Base-by-base conservation (phyloP, 2,113 vertebrate genomes). In the Boleophthalmus pectinirostris region DNA sequence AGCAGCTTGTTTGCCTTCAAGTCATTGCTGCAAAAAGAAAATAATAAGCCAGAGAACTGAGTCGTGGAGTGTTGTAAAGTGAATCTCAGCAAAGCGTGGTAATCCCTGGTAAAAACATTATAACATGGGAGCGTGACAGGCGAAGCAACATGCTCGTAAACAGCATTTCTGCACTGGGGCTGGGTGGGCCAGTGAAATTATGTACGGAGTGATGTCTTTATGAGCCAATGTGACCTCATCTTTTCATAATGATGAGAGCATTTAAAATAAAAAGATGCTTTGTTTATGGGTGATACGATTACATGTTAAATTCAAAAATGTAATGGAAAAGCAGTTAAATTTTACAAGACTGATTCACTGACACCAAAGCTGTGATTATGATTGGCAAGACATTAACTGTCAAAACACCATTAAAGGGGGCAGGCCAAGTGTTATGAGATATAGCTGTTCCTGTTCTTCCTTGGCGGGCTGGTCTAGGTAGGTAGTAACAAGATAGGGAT, bases 1-100 rank as follows among this genome's bases (percentile, higher is more conserved):
- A 82, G 70, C 77, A 70, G 72, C 56, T 79, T 85, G 74, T 84
- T 90, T 75, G 76, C 69, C 51, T 84, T 77, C 46, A 43, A 80
- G 57, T 78, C 70, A 84, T 70, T 61, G 45, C 68, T 57, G 53
- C 43, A 66, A 24, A 75, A 66, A 74, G 74, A 64, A 76, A 35
- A 75, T 16, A 53, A 69, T 56, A 79, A 77, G 51, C 63, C 21
- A 13, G 57, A 61, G 12, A 80, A 75, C 49, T 18, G 70, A 80
- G 72, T 29, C 18, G 70, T 10, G 20, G 75, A 66, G 60, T 82
- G 80, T 71, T 20, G 63, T 57, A 77, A 86, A 74, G 66, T 85
- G 18, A 75, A 75, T 74, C 18, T 77, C 45, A 69, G 70, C n/a
- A 64, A 33, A 84, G 68, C 78, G 49, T 14, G 57, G 72, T 85